Evolutionary conservation across 2,113 vertebrate genomes (phyloP), one percentile per base, ranked within the genome.

Genomic region (Sinocyclocheilus anshuiensis): DNA sequence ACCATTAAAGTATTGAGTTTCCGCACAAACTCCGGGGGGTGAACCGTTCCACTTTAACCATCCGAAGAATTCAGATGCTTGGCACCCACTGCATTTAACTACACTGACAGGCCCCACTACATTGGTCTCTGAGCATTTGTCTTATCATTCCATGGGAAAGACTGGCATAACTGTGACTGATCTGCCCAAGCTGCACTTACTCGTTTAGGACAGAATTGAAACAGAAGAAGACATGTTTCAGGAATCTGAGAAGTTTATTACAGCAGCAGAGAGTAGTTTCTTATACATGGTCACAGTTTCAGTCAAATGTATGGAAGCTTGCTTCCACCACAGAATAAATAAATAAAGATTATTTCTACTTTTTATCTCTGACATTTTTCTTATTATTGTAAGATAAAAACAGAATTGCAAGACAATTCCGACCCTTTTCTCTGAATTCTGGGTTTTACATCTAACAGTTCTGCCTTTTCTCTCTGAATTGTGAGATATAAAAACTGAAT

Each of bases 1-100:
- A 81, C 81, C 74, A 90, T 86, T 85, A 85, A 83, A 75, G 81
- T 88, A 83, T 88, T 61, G 20, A 33, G 39, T 87, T 83, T 89
- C 81, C 26, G 20, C 50, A 22, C 26, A 86, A 76, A 83, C 67
- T 61, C 83, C 59, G 77, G 53, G 26, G 72, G 39, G 81, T 83
- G 48, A 87, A 74, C 13, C 6, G 12, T 80, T 82, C 29, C 55
- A 69, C 78, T 75, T 59, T 6, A 80, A 85, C 61, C 81, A 90
- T 87, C 79, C 71, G 2, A 83, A 63, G 83, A 76, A 89, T 89
- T 81, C 36, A 78, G 69, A 81, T 80, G 79, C 79, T 81, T 82
- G 84, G 90, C 83, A 74, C 85, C 72, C 12, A 9, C 24, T 57
- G 57, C 16, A 20, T 63, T 77, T 87, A 67, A 89, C 42, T 42